Evolutionary conservation across 2,888 invertebrate species (phyloP).

Genomic region (Patella pellucida): DNA sequence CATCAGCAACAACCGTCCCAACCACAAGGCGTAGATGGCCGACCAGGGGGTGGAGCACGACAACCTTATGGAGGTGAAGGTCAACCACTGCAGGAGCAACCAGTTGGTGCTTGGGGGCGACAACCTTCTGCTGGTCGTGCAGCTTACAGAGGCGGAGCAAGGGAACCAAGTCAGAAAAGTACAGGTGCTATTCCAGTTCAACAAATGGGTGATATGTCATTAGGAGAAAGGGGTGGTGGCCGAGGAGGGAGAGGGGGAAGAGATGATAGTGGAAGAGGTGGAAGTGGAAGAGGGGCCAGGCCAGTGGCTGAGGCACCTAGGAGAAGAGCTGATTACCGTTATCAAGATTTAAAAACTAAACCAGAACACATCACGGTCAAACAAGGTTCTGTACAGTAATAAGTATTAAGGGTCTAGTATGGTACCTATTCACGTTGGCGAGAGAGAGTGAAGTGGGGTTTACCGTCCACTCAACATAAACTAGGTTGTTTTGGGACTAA

Average conservation of each 20-base stretch:
- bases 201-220: slow-evolving; percentile 41
- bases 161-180: slow-evolving; percentile 52
- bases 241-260: not conserved
- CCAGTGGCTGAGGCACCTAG: slow-evolving; percentile 13
- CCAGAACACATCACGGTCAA: slow-evolving; percentile 55
- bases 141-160: slow-evolving; percentile 55
- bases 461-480: too few relatives aligned
- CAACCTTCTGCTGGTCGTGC: slow-evolving; percentile 58
- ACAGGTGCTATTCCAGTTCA: slow-evolving; percentile 46
- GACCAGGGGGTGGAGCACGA: too few relatives aligned
- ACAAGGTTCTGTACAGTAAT: slow-evolving; percentile 33
- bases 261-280: too few relatives aligned
- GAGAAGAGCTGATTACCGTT: slow-evolving; percentile 31
- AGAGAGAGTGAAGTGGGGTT: too few relatives aligned
- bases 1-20: too few relatives aligned
- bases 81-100: slow-evolving; percentile 30
- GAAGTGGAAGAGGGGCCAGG: too few relatives aligned
- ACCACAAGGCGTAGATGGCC: too few relatives aligned
- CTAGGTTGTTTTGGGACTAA: too few relatives aligned
- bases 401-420: too few relatives aligned
- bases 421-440: too few relatives aligned
- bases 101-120: slow-evolving; percentile 38
- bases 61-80: too few relatives aligned
- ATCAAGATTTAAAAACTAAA: slow-evolving; percentile 43
- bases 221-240: slow-evolving; percentile 46